Percentiles rank a stretch among this genome's conserved stretches.
Conservation (phyloP, 2,888 invertebrate species). For the Dromius quadrimaculatus region DNA sequence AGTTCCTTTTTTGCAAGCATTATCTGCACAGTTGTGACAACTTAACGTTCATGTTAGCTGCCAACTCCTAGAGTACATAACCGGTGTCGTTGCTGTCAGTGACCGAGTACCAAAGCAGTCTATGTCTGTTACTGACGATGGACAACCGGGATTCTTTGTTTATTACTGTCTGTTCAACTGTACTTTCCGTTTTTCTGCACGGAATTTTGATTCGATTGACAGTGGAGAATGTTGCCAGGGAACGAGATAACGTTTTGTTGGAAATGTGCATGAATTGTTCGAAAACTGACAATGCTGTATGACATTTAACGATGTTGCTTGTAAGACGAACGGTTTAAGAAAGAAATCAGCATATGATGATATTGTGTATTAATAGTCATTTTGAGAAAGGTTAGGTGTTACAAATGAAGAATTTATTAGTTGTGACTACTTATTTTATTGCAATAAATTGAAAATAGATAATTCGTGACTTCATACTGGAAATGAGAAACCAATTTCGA, state of each 20-base stretch:
- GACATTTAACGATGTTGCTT: too few relatives aligned
- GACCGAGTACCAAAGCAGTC: conserved; percentile 8
- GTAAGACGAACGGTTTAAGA: too few relatives aligned
- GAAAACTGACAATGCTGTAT: too few relatives aligned
- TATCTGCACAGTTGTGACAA: background rate
- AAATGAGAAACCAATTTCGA: too few relatives aligned
- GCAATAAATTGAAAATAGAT: too few relatives aligned
- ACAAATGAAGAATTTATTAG: too few relatives aligned
- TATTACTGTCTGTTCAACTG: conserved; percentile 21
- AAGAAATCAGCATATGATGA: too few relatives aligned
- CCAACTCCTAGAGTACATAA: conserved; percentile 7
- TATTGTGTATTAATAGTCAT: too few relatives aligned
- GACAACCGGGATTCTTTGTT: conserved; percentile 20
- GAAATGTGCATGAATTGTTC: background rate
- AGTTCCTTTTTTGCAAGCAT: background rate
- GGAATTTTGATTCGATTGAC: conserved; percentile 10
- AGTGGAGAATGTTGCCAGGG: background rate
- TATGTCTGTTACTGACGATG: conserved; percentile 14
- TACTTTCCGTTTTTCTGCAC: conserved; percentile 29
- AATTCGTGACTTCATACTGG: too few relatives aligned
- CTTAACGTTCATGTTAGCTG: background rate
- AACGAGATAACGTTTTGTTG: background rate
- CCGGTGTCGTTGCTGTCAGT: conserved; percentile 19
- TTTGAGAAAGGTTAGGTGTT: too few relatives aligned
- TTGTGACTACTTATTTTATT: too few relatives aligned